Evolutionary conservation across 2,113 vertebrate species (phyloP), one percentile per base, ranked within the genome.

Genomic region (Chaetodon trifascialis): DNA sequence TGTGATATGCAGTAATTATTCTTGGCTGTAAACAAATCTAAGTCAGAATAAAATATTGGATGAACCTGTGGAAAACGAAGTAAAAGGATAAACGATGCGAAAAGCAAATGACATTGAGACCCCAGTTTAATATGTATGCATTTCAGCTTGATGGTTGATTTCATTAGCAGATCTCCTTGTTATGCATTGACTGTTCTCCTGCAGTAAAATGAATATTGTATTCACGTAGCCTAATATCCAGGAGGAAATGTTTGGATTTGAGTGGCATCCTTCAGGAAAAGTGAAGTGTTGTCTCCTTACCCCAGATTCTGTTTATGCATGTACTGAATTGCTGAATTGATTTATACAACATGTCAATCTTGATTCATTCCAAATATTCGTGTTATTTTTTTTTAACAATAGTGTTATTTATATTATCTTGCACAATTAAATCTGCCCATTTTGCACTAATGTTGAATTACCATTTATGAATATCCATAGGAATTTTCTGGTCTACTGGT

Each of bases 91-190:
- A 96, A 86, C 30, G 1, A 95, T 95, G 95, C 94, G 95, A 95
- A 96, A 93, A 91, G 68, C 71, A 95, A 96, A 96, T 96, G 82
- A 88, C 84, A 88, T 62, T 79, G 81, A 89, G 95, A 95, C 94
- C 95, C 94, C 94, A 88, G 92, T 96, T 96, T 97, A 96, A 96
- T 97, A 96, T 96, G 96, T 96, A 96, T 97, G 96, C 95, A 96
- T 96, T 96, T 95, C 95, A 97, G 96, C 95, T 96, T 97, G 96
- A 97, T 97, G 94, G 95, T 96, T 97, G 96, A 97, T 97, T 97
- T 97, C 96, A 97, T 98, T 97, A 97, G 96, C 94, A 93, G 85
- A 92, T 95, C 97, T 99, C 96, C 97, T 98, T 99, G 96, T 97
- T 97, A 98, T 98, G 96, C 97, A 96, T 94, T 90, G 95, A 92